Percentiles rank a stretch among this genome's conserved stretches.
Conservation (phyloP, 2,113 vertebrate genomes). For the Tamias sibiricus region DNA sequence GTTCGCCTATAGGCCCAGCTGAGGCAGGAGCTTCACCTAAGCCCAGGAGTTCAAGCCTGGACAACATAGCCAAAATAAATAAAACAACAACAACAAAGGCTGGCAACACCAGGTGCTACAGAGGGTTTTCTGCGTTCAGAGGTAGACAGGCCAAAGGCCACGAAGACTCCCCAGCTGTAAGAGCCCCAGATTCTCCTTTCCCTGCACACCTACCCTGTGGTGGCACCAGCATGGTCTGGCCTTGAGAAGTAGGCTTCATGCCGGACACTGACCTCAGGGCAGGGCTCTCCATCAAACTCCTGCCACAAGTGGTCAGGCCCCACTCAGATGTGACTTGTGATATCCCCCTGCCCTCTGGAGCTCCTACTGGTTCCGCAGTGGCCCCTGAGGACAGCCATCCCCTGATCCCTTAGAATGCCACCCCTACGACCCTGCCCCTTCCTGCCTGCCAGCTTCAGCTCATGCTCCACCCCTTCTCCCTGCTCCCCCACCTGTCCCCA, state of each 20-base stretch:
- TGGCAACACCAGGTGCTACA: not conserved
- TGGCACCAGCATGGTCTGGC: not conserved
- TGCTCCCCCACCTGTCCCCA: not conserved
- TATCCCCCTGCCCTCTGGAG: not conserved
- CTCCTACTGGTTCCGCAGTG: not conserved
- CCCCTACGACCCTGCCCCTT: not conserved
- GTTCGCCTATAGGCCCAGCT: not conserved
- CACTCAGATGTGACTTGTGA: not conserved
- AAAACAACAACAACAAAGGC: too few relatives aligned
- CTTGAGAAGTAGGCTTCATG: not conserved
- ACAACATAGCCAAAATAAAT: not conserved
- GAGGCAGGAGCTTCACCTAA: not conserved
- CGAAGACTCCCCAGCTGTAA: not conserved
- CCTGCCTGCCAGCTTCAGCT: not conserved
- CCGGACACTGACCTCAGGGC: not conserved
- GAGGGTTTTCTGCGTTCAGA: not conserved
- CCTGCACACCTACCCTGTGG: not conserved
- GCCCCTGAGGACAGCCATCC: not conserved
- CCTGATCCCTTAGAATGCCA: not conserved
- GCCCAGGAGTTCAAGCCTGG: not conserved
- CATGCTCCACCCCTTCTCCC: not conserved
- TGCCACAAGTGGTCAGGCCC: not conserved
- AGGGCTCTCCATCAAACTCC: not conserved
- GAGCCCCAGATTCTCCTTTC: not conserved
- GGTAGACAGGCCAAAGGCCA: not conserved